phyloP scores from a whole-genome alignment of 2,797 vertebrate genomes.

The Tolypeutes matacus region DNA sequence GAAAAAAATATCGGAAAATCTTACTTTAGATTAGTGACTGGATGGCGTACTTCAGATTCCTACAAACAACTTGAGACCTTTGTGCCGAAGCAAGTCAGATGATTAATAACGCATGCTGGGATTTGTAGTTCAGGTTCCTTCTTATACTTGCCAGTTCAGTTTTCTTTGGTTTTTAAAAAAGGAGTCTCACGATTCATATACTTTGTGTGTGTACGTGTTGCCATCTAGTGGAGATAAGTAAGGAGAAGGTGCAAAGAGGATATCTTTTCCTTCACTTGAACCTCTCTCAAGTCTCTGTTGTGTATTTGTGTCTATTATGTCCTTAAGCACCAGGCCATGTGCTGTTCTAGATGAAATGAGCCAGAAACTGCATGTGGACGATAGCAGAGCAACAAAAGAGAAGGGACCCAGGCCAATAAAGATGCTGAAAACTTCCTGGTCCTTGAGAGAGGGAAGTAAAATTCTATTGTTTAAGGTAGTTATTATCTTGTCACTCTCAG shows the following conservation, averaged over 20 bases:
- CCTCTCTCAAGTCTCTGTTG: background rate
- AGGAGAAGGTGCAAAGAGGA: background rate
- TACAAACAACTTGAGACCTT: constrained; percentile 23
- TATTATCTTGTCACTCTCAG: background rate
- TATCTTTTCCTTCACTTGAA: background rate
- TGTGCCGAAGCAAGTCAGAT: constrained; percentile 44
- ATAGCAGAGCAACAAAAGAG: background rate
- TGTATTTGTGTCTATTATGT: background rate
- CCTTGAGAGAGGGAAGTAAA: background rate
- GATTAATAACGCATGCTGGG: constrained; percentile 73
- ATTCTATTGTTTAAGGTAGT: background rate
- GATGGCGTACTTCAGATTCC: constrained; percentile 45
- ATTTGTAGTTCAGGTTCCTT: constrained; percentile 78
- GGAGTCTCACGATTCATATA: accelerated
- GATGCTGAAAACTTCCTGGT: background rate
- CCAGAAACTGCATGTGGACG: background rate
- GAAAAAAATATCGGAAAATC: background rate
- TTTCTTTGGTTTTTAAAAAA: background rate
- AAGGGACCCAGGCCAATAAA: background rate
- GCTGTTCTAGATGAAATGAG: background rate
- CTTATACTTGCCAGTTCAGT: background rate
- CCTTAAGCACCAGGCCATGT: no score
- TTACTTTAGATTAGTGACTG: background rate
- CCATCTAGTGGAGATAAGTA: constrained; percentile 82
- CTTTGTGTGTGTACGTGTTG: constrained; percentile 47